A percentile compares a stretch with the other conserved stretches of the same genome.
These are phyloP conservation scores for Aleadryas rufinucha DNA, from an alignment of 2,113 vertebrate species.

Conservation along the genomic window DNA sequence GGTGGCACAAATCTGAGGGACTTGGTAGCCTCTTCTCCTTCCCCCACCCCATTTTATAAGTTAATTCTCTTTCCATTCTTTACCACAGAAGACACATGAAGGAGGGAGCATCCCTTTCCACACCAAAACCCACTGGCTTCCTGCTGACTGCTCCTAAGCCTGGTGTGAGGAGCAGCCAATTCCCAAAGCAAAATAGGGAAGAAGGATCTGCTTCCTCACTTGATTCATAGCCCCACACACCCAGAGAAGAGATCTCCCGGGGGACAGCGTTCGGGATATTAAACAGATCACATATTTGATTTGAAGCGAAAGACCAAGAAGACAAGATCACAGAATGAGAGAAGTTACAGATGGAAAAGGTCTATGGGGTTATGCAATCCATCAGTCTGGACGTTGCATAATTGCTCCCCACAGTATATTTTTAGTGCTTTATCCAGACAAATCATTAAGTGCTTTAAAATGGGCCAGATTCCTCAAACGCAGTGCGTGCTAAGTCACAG, in stretches of 20 bases:
- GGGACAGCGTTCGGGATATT: not conserved
- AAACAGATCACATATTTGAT: conserved; percentile 38
- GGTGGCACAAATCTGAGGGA: not conserved
- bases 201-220: not conserved
- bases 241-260: not conserved
- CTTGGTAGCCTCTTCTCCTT: not conserved
- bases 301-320: conserved; percentile 14
- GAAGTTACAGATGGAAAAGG: conserved; percentile 58
- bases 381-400: conserved; percentile 62
- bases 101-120: not conserved
- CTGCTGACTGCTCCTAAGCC: not conserved
- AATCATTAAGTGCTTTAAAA: conserved; percentile 67
- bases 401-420: conserved; percentile 63
- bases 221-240: not conserved
- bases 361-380: conserved; percentile 56
- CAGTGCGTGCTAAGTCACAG: conserved; percentile 42
- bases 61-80: not conserved
- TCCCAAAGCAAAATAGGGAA: accelerated
- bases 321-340: conserved; percentile 52
- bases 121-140: not conserved
- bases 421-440: conserved; percentile 66
- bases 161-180: not conserved
- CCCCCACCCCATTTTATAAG: accelerated
- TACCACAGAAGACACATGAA: not conserved
- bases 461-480: conserved; percentile 39